Evolutionary conservation across 2,797 vertebrate species (phyloP).

Genomic region (Holocentrus rufus): DNA sequence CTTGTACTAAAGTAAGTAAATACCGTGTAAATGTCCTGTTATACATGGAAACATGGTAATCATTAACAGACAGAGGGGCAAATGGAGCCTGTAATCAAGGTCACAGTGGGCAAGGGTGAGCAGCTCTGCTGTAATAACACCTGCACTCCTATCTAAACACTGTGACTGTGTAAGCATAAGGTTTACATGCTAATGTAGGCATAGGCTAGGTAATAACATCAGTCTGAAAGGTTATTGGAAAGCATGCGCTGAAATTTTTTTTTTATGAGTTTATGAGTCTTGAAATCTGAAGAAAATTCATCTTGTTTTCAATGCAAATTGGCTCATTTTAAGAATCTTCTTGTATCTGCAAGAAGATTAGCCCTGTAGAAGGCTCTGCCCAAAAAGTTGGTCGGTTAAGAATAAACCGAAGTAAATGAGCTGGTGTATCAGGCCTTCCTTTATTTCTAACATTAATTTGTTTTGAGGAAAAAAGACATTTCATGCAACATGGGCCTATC

Average conservation of each 20-base stretch:
- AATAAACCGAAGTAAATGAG: no score
- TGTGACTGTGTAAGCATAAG: constrained; percentile 14
- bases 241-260: no score
- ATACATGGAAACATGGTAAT: constrained; percentile 64
- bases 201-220: constrained; percentile 1
- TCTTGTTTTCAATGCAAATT: not conserved
- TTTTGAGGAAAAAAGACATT: not conserved
- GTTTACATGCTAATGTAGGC: constrained; percentile 33
- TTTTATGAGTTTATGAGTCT: no score
- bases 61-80: constrained; percentile 73
- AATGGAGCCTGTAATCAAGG: constrained; percentile 72
- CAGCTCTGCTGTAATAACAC: constrained; percentile 38
- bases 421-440: no score
- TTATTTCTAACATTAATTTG: no score
- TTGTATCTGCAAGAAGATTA: no score
- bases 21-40: constrained; percentile 30
- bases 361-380: no score
- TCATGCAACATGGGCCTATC: not conserved
- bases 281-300: no score
- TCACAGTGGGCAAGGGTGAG: constrained; percentile 55
- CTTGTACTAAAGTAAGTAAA: constrained; percentile 32
- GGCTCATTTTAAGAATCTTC: no score
- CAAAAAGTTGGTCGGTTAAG: no score
- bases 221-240: not conserved
- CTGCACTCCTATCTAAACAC: constrained; percentile 27